Percentiles rank a stretch among this genome's conserved stretches.
Evolutionary conservation across 2,888 invertebrate genomes (phyloP).

Genomic region (Drosophila affinis): DNA sequence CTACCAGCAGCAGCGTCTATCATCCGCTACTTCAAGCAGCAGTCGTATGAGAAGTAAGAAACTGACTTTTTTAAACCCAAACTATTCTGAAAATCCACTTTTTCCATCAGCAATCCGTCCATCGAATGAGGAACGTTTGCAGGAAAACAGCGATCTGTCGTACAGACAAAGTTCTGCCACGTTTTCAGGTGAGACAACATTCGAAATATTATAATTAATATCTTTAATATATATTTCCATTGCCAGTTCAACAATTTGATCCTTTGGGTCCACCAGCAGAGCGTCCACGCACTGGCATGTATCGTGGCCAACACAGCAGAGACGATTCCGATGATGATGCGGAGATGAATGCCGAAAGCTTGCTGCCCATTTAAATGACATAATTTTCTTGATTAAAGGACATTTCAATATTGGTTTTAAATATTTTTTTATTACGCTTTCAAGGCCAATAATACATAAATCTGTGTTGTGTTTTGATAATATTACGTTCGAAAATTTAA

Average conservation of each 20-base stretch:
- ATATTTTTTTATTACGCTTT: constrained; percentile 64
- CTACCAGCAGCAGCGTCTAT: constrained; percentile 76
- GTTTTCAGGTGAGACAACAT: constrained; percentile 42
- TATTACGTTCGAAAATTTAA: constrained; percentile 46
- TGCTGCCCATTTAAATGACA: constrained; percentile 81
- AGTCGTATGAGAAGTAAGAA: constrained; percentile 62
- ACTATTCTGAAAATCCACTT: not conserved
- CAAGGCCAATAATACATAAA: constrained; percentile 71
- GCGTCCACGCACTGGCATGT: constrained; percentile 83
- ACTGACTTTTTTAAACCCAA: not conserved
- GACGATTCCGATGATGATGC: constrained; percentile 83
- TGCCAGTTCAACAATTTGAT: constrained; percentile 78
- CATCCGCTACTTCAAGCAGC: constrained; percentile 73
- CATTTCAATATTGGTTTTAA: constrained; percentile 2
- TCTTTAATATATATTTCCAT: not conserved
- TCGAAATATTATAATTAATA: not conserved
- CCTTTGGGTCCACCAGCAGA: constrained; percentile 83
- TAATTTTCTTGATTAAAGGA: not conserved
- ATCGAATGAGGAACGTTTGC: constrained; percentile 64
- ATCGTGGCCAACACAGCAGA: constrained; percentile 65
- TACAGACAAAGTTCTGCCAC: constrained; percentile 46
- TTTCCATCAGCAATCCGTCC: constrained; percentile 53
- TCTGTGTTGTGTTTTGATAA: constrained; percentile 40
- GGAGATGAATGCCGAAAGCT: constrained; percentile 82
- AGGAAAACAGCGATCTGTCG: constrained; percentile 52